Base-by-base conservation (phyloP, 37 sponge, comb jelly and placozoan genomes). In the Halisarca cf. caerulea region DNA sequence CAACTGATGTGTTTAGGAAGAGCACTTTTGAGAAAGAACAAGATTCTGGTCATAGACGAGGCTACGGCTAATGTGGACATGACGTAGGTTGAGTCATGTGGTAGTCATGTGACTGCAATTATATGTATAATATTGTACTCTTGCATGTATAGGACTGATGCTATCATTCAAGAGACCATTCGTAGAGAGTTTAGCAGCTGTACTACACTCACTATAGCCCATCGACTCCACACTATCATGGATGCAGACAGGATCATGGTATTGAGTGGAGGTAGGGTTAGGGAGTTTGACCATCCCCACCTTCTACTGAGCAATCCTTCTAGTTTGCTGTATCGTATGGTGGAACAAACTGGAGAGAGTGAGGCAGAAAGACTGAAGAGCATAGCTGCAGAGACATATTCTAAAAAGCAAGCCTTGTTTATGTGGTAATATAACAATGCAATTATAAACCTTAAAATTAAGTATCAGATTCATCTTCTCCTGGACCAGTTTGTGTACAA, bases 141-240 rank as follows among this genome's bases (percentile, higher is more conserved):
- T 30, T 68, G 33, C 44, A 27, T 25, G 24, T 55, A 55, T 33
- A 68, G 69, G 32, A 68, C 69, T 28, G 69, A 68, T 68, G 69
- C 69, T 33, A 68, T 68, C 33, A 68, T 68, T 28, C 69, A 68
- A 33, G 34, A 68, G 69, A 68, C 87, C 21, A 85, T 97, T 0
- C 82, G 92, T 0, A 85, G 85, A 11, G 59, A 83, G 74, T 97
- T 97, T 59, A 30, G 55, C 21, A 85, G 90, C 42, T 90, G 95
- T 39, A 97, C 97, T 2, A 84, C 94, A 6, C 75, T 97, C 6
- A 92, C 95, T 54, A 92, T 97, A 40, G 97, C 97, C 43, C 97
- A 97, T 42, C 90, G 97, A 9, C 78, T 97, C 24, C 85, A 94
- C 73, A 97, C 97, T 17, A 90, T 97, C 54, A 97, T 97, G 89